Percentiles rank a stretch among this genome's conserved stretches.
Conservation (phyloP, 2,113 vertebrate species). For the Cryptotis parvus region DNA sequence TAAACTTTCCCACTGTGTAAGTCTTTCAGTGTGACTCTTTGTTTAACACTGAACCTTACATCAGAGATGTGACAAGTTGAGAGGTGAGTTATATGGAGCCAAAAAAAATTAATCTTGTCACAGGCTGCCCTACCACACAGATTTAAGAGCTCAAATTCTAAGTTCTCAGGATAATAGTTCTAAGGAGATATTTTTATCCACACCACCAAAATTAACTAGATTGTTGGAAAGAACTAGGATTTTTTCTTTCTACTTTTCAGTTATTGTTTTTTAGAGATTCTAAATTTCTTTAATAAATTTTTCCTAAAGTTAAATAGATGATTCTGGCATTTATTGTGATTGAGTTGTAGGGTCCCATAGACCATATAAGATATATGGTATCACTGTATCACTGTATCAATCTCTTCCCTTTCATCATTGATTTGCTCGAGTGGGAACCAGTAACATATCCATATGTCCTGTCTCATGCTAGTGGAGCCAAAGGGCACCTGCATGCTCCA, state of each 20-base stretch:
- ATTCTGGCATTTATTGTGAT: neutral
- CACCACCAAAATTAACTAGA: constrained; percentile 50
- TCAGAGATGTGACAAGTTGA: constrained; percentile 78
- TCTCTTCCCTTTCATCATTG: too few species aligned
- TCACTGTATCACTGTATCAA: too few species aligned
- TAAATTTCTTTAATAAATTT: neutral
- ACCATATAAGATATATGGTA: neutral
- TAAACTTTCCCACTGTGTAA: constrained; percentile 67
- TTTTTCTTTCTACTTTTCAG: constrained; percentile 55
- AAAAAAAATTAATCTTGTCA: constrained; percentile 77
- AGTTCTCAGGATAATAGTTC: constrained; percentile 73
- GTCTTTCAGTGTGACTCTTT: constrained; percentile 65
- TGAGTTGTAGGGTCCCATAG: neutral
- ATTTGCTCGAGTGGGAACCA: too few species aligned
- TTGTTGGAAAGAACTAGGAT: constrained; percentile 1
- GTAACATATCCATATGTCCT: too few species aligned
- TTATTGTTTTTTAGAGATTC: constrained; percentile 44
- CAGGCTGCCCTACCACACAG: constrained; percentile 68
- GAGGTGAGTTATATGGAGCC: constrained; percentile 68
- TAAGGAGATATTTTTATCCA: constrained; percentile 67
- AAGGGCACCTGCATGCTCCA: too few species aligned
- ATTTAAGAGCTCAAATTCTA: constrained; percentile 80
- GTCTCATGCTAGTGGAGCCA: too few species aligned
- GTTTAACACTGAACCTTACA: constrained; percentile 34
- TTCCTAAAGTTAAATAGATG: neutral